Evolutionary conservation across 2,113 vertebrate species (phyloP).

Genomic region (Mesembrinibis cayennensis): DNA sequence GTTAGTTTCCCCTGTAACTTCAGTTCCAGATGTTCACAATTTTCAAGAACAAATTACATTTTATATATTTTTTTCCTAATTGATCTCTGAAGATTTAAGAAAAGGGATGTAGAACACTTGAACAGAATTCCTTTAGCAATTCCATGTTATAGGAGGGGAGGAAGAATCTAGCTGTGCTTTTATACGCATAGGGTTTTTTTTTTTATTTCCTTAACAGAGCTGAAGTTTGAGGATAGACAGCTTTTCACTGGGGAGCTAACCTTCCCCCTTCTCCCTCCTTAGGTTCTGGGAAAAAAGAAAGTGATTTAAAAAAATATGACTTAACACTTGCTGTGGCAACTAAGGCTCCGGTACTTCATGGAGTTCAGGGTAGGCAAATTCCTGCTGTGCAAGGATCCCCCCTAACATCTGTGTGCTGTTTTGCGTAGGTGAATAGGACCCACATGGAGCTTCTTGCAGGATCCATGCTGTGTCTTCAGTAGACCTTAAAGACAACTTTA

Average conservation of each 20-base stretch:
- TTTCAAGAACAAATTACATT: not conserved
- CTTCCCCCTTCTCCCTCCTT: not conserved
- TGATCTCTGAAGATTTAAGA: not conserved
- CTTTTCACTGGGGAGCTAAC: not conserved
- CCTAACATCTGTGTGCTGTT: not conserved
- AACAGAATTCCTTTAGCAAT: not conserved
- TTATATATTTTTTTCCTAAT: not conserved
- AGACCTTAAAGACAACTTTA: not conserved
- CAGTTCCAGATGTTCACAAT: not conserved
- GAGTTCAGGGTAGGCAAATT: constrained; percentile 21
- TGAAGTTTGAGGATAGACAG: constrained; percentile 7
- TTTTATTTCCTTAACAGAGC: not conserved
- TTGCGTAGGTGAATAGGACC: not conserved
- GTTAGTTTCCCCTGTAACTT: not conserved
- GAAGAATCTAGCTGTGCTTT: not conserved
- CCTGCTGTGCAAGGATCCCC: not conserved
- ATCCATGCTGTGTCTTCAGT: not conserved
- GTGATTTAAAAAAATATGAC: not conserved
- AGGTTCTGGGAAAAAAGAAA: not conserved
- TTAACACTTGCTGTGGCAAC: not conserved
- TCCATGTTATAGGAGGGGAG: not conserved
- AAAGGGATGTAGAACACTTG: not conserved
- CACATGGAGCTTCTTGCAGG: not conserved
- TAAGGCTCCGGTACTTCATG: not conserved
- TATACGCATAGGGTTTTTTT: fast-evolving